Conservation (phyloP, 1,140 invertebrate species). For the roundworm (Caenorhabditis elegans) region DNA sequence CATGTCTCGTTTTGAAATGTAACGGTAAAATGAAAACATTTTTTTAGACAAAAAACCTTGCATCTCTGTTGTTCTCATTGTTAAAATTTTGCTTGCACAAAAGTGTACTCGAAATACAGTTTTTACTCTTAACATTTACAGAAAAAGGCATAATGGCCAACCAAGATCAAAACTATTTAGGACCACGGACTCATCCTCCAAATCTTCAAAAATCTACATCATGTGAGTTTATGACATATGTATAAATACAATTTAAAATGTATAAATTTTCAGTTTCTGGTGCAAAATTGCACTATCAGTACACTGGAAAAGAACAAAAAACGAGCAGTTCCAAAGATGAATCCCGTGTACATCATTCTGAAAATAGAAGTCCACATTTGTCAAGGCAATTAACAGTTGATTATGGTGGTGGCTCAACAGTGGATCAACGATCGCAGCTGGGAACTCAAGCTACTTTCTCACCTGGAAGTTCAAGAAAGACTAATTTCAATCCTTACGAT, state of each 20-base stretch:
- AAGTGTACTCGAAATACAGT: no score
- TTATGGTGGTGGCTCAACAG: background rate
- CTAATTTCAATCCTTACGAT: background rate
- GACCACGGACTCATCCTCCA: background rate
- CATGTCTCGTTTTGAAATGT: no score
- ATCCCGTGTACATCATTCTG: background rate
- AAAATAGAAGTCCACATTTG: background rate
- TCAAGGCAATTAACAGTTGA: background rate
- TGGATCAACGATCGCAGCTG: no score
- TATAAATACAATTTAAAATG: background rate
- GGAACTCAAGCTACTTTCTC: no score
- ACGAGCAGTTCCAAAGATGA: background rate
- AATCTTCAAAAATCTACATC: background rate
- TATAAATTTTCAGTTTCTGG: background rate
- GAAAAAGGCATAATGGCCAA: background rate
- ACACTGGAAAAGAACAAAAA: background rate
- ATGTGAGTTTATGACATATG: background rate
- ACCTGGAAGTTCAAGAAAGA: background rate
- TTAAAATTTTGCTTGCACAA: no score
- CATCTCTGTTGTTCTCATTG: no score
- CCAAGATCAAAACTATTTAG: background rate
- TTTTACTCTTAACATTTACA: no score
- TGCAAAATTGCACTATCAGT: background rate
- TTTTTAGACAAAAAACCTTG: no score
- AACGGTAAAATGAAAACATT: no score